A percentile compares a stretch with the other conserved stretches of the same genome.
Evolutionary conservation across 2,888 invertebrate species (phyloP).

Genomic region (Dynastes grantii): DNA sequence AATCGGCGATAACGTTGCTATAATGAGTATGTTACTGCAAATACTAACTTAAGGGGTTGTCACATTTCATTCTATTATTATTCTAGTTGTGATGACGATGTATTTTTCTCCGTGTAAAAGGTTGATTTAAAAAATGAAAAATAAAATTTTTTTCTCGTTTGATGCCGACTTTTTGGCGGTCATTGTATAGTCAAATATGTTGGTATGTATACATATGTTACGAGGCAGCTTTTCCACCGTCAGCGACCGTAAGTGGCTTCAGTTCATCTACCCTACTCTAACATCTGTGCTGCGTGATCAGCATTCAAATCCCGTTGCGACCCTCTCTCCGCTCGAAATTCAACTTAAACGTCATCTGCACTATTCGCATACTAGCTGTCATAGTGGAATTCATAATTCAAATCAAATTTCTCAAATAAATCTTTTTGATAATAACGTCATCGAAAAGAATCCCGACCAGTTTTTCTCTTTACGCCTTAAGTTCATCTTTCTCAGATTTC

Average conservation of each 20-base stretch:
- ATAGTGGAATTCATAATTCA: constrained; percentile 49
- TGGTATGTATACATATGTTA: constrained; percentile 9
- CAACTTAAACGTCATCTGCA: constrained; percentile 1
- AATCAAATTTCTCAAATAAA: constrained; percentile 48
- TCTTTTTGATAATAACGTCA: constrained; percentile 43
- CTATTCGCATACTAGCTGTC: background rate
- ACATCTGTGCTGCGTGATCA: constrained; percentile 43
- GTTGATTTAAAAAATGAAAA: too few relatives aligned
- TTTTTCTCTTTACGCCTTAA: constrained; percentile 7
- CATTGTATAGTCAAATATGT: too few relatives aligned
- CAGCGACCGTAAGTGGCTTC: constrained; percentile 33
- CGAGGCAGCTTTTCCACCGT: constrained; percentile 17
- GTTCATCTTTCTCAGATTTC: background rate
- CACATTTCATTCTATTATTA: too few relatives aligned
- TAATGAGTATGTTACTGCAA: too few relatives aligned
- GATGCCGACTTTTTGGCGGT: too few relatives aligned
- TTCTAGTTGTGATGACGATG: too few relatives aligned
- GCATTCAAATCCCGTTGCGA: constrained; percentile 20
- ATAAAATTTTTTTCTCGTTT: too few relatives aligned
- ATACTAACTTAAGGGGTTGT: too few relatives aligned
- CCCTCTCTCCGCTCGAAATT: constrained; percentile 11
- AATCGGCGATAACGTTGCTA: too few relatives aligned
- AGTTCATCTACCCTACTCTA: constrained; percentile 31
- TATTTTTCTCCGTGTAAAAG: too few relatives aligned
- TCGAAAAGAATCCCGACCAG: constrained; percentile 5